A percentile compares a stretch with the other conserved stretches of the same genome.
These are phyloP conservation scores for Hydriomena furcata DNA, from an alignment of 2,888 invertebrate species.

Conservation along the genomic window DNA sequence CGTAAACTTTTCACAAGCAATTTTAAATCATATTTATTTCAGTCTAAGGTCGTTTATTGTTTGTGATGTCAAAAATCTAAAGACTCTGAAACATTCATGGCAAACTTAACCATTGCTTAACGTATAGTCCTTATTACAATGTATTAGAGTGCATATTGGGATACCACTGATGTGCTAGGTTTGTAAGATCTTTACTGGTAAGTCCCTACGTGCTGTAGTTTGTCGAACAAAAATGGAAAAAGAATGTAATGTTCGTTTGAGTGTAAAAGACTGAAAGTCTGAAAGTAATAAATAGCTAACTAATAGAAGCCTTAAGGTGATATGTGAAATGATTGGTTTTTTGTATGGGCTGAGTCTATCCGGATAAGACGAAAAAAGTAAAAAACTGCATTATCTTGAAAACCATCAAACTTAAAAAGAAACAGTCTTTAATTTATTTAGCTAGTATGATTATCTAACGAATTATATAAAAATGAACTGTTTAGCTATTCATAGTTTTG, in stretches of 20 bases:
- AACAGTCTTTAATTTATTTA: too few relatives aligned
- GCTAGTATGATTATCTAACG: too few relatives aligned
- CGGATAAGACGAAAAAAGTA: too few relatives aligned
- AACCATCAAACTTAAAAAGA: too few relatives aligned
- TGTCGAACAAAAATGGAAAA: slow-evolving; percentile 73
- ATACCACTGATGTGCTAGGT: slow-evolving; percentile 29
- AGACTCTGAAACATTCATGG: slow-evolving; percentile 3
- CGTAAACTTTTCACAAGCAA: slow-evolving; percentile 18
- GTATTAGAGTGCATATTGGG: slow-evolving; percentile 40
- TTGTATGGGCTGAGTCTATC: too few relatives aligned
- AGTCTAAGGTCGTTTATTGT: slow-evolving; percentile 9
- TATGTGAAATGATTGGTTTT: too few relatives aligned
- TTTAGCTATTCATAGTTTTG: too few relatives aligned
- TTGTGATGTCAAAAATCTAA: not conserved
- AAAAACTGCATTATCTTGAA: too few relatives aligned
- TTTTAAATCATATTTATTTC: slow-evolving; percentile 27
- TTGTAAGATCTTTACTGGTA: slow-evolving; percentile 61
- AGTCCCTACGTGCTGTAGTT: slow-evolving; percentile 68
- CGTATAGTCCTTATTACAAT: not conserved
- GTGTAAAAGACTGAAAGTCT: slow-evolving; percentile 47
- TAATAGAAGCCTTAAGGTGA: too few relatives aligned
- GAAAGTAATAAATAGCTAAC: not conserved
- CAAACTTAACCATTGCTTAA: not conserved
- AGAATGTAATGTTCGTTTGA: slow-evolving; percentile 70
- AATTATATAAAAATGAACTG: too few relatives aligned